A percentile compares a stretch with the other conserved stretches of the same genome.
Conservation (phyloP, 2,113 vertebrate genomes). For the Trachemys scripta region DNA sequence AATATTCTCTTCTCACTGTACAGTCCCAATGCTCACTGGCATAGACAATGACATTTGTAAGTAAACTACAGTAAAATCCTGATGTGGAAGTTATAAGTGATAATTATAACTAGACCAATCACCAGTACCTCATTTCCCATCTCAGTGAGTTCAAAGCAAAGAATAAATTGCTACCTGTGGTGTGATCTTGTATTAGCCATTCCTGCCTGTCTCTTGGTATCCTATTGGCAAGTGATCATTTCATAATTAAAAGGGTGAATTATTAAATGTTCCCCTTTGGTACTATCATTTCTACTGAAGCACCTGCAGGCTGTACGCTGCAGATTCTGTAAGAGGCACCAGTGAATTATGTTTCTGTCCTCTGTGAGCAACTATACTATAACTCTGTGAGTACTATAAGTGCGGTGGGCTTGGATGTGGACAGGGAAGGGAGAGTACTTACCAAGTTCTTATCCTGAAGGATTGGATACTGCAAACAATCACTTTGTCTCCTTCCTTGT, state of each 20-base stretch:
- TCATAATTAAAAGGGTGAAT: background rate
- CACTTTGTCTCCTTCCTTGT: fast-evolving
- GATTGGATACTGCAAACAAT: background rate
- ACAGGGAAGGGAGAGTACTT: background rate
- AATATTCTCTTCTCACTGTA: background rate
- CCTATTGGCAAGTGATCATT: background rate
- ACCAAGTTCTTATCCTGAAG: background rate
- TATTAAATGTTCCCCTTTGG: background rate
- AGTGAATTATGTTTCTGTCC: background rate
- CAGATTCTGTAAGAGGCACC: background rate
- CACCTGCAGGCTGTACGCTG: background rate
- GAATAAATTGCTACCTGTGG: fast-evolving
- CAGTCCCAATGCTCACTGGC: background rate
- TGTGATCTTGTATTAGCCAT: background rate
- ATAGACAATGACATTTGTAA: background rate
- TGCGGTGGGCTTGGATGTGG: background rate
- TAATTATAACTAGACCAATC: background rate
- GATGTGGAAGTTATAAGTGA: background rate
- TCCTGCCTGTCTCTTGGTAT: background rate
- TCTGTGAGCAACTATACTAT: background rate
- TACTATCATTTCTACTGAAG: background rate
- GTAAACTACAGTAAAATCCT: background rate
- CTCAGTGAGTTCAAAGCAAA: background rate
- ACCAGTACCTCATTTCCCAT: background rate
- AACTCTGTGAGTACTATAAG: background rate